Evolutionary conservation across 1,140 invertebrate species (phyloP).

Genomic region (Linepithema humile): DNA sequence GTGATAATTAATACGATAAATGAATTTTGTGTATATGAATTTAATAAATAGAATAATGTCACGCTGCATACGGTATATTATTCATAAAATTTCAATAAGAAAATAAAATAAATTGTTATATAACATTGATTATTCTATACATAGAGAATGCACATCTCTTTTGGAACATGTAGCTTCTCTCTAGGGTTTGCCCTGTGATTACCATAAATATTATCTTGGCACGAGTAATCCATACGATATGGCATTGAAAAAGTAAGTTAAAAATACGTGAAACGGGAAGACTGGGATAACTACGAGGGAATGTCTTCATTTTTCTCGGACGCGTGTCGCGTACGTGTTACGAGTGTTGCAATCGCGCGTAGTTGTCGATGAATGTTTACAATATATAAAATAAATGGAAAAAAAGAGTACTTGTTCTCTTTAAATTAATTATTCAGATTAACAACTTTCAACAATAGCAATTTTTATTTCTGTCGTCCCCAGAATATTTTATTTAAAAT

Average conservation of each 20-base stretch:
- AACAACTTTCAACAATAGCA: background rate
- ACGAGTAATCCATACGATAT: slow-evolving; percentile 3
- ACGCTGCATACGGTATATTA: background rate
- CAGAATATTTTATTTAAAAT: background rate
- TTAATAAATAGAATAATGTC: background rate
- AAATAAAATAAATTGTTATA: background rate
- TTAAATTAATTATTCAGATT: background rate
- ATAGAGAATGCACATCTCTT: background rate
- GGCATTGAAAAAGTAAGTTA: slow-evolving; percentile 59
- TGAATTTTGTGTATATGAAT: background rate
- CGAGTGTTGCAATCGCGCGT: slow-evolving; percentile 66
- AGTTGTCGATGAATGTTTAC: slow-evolving; percentile 39
- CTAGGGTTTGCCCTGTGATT: background rate
- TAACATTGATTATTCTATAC: background rate
- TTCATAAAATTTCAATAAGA: background rate
- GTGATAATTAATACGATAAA: background rate
- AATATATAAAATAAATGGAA: background rate
- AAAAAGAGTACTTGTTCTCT: background rate
- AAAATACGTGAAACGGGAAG: slow-evolving; percentile 67
- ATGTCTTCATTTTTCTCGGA: slow-evolving; percentile 18
- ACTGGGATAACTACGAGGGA: background rate
- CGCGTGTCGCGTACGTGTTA: slow-evolving; percentile 46
- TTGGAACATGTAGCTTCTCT: background rate
- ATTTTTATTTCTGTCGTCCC: background rate
- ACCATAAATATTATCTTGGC: slow-evolving; percentile 18